Evolutionary conservation across 2,797 vertebrate species (phyloP), one percentile per base, ranked within the genome.

Genomic region (Pangasius larnaudii): DNA sequence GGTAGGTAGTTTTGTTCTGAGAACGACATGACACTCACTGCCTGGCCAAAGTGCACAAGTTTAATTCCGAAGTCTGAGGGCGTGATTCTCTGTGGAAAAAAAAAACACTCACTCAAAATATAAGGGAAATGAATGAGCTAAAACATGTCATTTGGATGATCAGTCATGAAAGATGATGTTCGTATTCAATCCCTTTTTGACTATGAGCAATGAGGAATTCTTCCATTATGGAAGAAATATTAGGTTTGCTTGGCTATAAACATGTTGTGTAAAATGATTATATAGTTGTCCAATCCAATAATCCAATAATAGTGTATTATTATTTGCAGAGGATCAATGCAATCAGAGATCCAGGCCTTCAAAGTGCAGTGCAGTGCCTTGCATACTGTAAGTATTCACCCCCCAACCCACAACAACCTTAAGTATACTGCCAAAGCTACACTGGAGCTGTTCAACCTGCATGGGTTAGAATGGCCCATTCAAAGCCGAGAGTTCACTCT

Each of bases 21-120:
- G 71, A 91, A 92, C 42, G 94, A 88, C 65, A 94, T 94, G 0
- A 92, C 93, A 22, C 91, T 94, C 84, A 96, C 63, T 0, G 96
- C 94, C 39, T 91, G 93, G 51, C 96, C 96, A 22, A 97, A 97
- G 89, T 95, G 94, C 1, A 30, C 89, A 22, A 96, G 94, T 80
- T 93, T 92, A 49, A 51, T 30, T 56, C 88, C 87, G 36, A 94
- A 84, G 0, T 92, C 84, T 0, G 92, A 93, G 11, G 95, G 93
- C 75, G 89, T 93, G 87, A 96, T 94, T 91, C 92, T 90, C 96
- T 97, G 86, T 22, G 56, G 65, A 84, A 65, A 83, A 78, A 67
- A 18, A 24, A n/a, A 81, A 51, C 22, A 72, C 19, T 53, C 24
- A 72, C 42, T 53, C 5, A 87, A 85, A 79, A 51, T 22, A 1